These are phyloP conservation scores for Halocaridina rubra DNA, from an alignment of 2,888 invertebrate genomes.

Conservation along the genomic window DNA sequence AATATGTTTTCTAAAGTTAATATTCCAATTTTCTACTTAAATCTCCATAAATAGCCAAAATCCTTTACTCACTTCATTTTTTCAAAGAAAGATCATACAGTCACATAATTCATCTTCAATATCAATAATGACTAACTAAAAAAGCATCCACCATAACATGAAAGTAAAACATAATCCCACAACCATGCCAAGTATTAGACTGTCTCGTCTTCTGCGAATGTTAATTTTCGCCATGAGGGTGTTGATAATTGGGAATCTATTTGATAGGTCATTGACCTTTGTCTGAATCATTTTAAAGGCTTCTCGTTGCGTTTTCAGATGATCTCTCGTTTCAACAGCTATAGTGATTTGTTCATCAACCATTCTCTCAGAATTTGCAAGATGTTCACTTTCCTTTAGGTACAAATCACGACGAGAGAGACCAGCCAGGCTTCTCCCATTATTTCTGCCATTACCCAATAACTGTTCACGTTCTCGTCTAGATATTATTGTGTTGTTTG, in stretches of 20 bases:
- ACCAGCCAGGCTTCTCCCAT: conserved; percentile 49
- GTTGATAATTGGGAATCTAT: conserved; percentile 86
- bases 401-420: conserved; percentile 61
- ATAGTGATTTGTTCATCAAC: conserved; percentile 97
- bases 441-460: conserved; percentile 72
- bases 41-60: no score
- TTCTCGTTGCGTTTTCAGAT: conserved; percentile 87
- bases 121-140: no score
- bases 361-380: conserved; percentile 86
- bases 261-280: conserved; percentile 91
- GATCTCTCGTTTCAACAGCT: conserved; percentile 96
- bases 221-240: conserved; percentile 93
- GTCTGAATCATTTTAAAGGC: conserved; percentile 92
- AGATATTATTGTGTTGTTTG: conserved; percentile 72
- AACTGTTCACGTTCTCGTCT: conserved; percentile 89
- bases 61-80: no score
- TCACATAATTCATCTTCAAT: no score
- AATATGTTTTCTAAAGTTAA: no score
- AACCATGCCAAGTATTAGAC: conserved; percentile 82
- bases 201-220: conserved; percentile 92
- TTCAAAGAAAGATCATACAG: no score
- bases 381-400: conserved; percentile 59
- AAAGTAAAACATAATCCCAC: conserved; percentile 72
- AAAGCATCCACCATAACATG: conserved; percentile 66
- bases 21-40: no score